These are phyloP conservation scores for Drosophila guanche DNA, from an alignment of 1,140 invertebrate genomes.

Conservation along the genomic window DNA sequence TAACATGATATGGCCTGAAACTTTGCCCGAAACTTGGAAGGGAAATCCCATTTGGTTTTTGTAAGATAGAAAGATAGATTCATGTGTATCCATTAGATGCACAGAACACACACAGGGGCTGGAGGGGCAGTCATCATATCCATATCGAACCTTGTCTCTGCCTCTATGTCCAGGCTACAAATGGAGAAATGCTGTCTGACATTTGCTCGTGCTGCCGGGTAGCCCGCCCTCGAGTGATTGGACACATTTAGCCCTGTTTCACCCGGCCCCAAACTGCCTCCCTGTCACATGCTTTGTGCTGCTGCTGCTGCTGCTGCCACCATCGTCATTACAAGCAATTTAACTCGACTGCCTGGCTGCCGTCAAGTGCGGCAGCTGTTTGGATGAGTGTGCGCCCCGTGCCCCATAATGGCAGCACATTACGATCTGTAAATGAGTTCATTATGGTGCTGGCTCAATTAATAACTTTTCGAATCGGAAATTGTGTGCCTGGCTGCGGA, in stretches of 20 bases:
- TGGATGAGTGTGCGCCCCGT: constrained; percentile 26
- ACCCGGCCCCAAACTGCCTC: constrained; percentile 20
- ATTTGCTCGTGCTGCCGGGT: constrained; percentile 43
- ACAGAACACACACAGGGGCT: constrained; percentile 14
- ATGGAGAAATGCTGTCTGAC: constrained; percentile 80
- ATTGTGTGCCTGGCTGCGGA: constrained; percentile 45
- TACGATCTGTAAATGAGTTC: constrained; percentile 73
- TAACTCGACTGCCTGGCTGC: constrained; percentile 69
- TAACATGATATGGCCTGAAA: constrained; percentile 4
- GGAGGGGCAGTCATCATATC: constrained; percentile 25
- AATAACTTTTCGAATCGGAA: constrained; percentile 54
- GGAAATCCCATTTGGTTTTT: constrained; percentile 21
- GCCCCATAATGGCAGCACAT: constrained; percentile 56
- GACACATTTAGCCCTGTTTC: constrained; percentile 78
- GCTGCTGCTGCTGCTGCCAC: constrained; percentile 14
- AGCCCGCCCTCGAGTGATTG: constrained; percentile 58
- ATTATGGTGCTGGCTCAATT: constrained; percentile 68
- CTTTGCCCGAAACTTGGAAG: not conserved
- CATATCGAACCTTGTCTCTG: constrained; percentile 49
- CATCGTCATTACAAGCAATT: constrained; percentile 77
- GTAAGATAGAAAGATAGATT: constrained; percentile 43
- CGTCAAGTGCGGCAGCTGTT: constrained; percentile 45
- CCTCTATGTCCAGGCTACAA: constrained; percentile 57
- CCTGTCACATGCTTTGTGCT: constrained; percentile 12
- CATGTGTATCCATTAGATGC: constrained; percentile 71